Conservation (phyloP, 2,888 invertebrate genomes). For the Caenorhabditis uteleia region DNA sequence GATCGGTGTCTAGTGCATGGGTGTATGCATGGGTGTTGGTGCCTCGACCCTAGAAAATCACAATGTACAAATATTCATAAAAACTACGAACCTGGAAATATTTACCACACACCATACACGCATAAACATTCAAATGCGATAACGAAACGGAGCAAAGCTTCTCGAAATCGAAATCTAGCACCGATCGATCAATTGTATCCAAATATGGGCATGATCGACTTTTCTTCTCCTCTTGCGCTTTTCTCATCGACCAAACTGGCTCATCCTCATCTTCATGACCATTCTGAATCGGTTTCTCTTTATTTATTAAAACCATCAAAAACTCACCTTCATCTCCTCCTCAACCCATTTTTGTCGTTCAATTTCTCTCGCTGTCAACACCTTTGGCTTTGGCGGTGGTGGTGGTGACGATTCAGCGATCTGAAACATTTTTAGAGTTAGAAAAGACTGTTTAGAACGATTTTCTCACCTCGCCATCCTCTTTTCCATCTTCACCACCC, state of each 20-base stretch:
- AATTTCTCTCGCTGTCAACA: slow-evolving; percentile 42
- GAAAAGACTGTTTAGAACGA: no score
- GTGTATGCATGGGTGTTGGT: slow-evolving; percentile 98
- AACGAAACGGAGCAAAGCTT: slow-evolving; percentile 96
- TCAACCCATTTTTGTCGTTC: slow-evolving; percentile 46
- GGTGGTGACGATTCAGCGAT: slow-evolving; percentile 24
- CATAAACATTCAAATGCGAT: slow-evolving; percentile 98
- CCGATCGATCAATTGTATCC: slow-evolving; percentile 92
- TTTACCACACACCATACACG: slow-evolving; percentile 97
- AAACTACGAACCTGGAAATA: slow-evolving; percentile 80
- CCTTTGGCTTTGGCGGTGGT: slow-evolving; percentile 5
- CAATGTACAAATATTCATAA: background rate
- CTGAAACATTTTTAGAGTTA: no score
- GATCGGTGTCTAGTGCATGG: slow-evolving; percentile 95
- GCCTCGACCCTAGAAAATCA: slow-evolving; percentile 81
- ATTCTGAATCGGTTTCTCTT: background rate
- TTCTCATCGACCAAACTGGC: slow-evolving; percentile 65
- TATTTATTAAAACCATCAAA: background rate
- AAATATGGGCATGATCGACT: slow-evolving; percentile 83
- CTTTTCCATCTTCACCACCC: no score
- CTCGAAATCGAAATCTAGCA: slow-evolving; percentile 98
- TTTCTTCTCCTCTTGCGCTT: slow-evolving; percentile 59
- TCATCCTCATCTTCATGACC: slow-evolving; percentile 44
- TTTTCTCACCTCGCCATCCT: no score
- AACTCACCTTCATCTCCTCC: slow-evolving; percentile 31